Base-by-base conservation (phyloP, 2,888 invertebrate genomes). In the Pseudococcus jackbeardsleyi region DNA sequence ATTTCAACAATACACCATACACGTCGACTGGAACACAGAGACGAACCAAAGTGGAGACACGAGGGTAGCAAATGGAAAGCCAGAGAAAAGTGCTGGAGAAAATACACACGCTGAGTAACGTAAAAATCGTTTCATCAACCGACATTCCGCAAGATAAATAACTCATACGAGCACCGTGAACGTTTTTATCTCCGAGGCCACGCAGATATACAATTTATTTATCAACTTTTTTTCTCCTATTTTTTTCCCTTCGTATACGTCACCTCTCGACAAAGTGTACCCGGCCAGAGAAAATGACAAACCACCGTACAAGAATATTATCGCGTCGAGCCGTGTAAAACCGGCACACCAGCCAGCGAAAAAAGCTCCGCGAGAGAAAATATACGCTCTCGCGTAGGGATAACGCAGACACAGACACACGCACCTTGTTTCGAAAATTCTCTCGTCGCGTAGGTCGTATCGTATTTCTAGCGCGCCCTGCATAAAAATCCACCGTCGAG, bases 91-190 rank as follows among this genome's bases (percentile, higher is more conserved):
- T 2, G 26, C 26, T 33, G 26, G 26, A 33, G 26, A 33, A 33
- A 33, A 64, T 9, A 64, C 9, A 22, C 22, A 64, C 64, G 22
- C 22, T 33, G 26, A 64, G 64, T 11, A 64, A 5, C 64, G 64
- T 22, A 64, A 64, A 64, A 64, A 64, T 64, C 64, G 64, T 64
- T 64, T 64, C 64, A 64, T 64, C 64, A 64, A 64, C 22, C 64
- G 64, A 64, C 64, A 64, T 64, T 64, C 64, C 64, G 64, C 64
- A 64, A 64, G 64, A 64, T 64, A 64, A 64, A 64, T 64, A 64
- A 64, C 64, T 64, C 64, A 50, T 50, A 50, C 50, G 50, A 22
- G 64, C 19, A 64, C 22, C 22, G 64, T 22, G 64, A 64, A 22
- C 64, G 22, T 64, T 22, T 64, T 64, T 64, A 64, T 64, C 64